A percentile compares a stretch with the other conserved stretches of the same genome.
Evolutionary conservation across 2,888 invertebrate species (phyloP).

Genomic region (Endotricha flammealis): DNA sequence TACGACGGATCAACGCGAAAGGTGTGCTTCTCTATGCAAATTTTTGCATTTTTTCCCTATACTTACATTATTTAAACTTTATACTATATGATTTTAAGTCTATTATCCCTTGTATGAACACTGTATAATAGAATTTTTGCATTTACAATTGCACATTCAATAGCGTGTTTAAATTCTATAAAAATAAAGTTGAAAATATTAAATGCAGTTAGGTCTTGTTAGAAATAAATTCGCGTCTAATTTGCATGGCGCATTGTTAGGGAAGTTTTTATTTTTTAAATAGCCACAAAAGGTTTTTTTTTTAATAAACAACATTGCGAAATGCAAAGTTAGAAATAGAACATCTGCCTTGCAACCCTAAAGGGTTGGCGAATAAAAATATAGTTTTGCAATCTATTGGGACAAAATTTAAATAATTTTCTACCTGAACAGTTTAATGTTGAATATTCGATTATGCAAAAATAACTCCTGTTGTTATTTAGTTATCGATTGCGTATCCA

Average conservation of each 20-base stretch:
- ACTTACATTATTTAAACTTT: conserved; percentile 25
- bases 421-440: conserved; percentile 9
- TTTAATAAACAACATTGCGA: conserved; percentile 70
- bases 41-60: conserved; percentile 35
- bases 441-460: neutral
- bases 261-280: conserved; percentile 69
- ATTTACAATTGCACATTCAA: conserved; percentile 29
- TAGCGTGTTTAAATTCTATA: conserved; percentile 28
- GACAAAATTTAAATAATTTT: conserved; percentile 32
- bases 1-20: conserved; percentile 66
- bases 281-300: conserved; percentile 76
- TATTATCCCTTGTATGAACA: conserved; percentile 15
- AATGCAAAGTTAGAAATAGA: conserved; percentile 58
- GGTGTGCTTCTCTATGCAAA: conserved; percentile 74
- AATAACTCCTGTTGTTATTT: conserved; percentile 13
- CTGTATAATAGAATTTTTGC: conserved; percentile 46
- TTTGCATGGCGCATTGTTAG: conserved; percentile 75
- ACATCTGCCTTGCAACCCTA: conserved; percentile 62
- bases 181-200: conserved; percentile 40
- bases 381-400: no score
- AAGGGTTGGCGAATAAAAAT: conserved; percentile 23
- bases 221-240: conserved; percentile 43
- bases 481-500: no score
- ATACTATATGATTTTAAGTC: conserved; percentile 19
- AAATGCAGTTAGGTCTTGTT: conserved; percentile 26